A percentile compares a stretch with the other conserved stretches of the same genome.
Conservation (phyloP, 2,797 vertebrate species). For the Girardinus metallicus region DNA sequence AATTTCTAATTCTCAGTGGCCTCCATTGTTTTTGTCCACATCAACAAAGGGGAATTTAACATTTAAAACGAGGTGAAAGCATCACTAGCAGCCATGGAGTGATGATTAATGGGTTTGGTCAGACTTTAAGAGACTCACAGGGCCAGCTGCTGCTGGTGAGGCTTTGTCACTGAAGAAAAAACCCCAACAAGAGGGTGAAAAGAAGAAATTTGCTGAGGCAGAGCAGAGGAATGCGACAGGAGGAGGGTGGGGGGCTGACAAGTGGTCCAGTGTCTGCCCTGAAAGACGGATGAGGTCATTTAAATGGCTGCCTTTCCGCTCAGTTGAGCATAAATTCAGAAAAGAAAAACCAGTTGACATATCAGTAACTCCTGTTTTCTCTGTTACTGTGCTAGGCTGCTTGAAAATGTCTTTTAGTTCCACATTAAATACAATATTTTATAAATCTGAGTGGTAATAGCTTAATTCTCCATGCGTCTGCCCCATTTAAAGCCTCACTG, state of each 20-base stretch:
- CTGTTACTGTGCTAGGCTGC: not conserved
- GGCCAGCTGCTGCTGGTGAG: slow-evolving; percentile 54
- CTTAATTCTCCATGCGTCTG: not conserved
- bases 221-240: slow-evolving; percentile 47
- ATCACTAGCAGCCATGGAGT: slow-evolving; percentile 24
- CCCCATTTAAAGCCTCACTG: not conserved
- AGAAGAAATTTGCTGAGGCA: slow-evolving; percentile 48
- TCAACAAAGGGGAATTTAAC: not conserved
- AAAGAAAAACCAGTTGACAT: slow-evolving; percentile 1
- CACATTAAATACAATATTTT: not conserved
- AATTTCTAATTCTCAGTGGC: not conserved
- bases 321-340: slow-evolving; percentile 8
- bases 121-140: slow-evolving; percentile 17
- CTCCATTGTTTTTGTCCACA: not conserved
- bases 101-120: slow-evolving; percentile 42
- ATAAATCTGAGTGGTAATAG: not conserved
- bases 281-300: slow-evolving; percentile 53
- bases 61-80: slow-evolving; percentile 23
- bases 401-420: not conserved
- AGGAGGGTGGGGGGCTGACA: slow-evolving; percentile 45
- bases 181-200: slow-evolving; percentile 21
- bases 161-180: slow-evolving; percentile 41
- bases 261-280: slow-evolving; percentile 58
- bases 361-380: not conserved
- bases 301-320: slow-evolving; percentile 43